Base-by-base conservation (phyloP, 2,797 vertebrate genomes). In the Malurus leucopterus region DNA sequence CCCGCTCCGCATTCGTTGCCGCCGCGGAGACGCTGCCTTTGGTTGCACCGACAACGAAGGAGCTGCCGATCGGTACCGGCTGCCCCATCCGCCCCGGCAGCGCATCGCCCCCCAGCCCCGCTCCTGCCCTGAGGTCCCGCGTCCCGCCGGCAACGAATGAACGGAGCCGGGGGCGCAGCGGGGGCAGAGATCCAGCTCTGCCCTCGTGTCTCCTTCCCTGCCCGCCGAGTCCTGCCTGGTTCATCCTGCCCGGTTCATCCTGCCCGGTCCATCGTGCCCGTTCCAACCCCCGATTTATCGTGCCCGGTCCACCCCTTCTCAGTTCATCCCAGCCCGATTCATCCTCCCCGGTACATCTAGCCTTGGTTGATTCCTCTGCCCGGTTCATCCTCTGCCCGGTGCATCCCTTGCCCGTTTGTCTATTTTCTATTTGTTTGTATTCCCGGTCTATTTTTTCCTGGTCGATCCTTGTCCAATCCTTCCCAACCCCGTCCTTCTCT, bases 1-100 rank as follows among this genome's bases (percentile, higher is more conserved):
- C 21, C 36, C 8, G 26, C 44, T 36, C 63, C 49, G 18, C 18
- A 77, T 84, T 90, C 90, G 90, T 85, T 90, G 81, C 9, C 12
- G 8, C 27, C 38, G 64, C 34, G 43, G 41, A 30, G 15, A 49
- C 21, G 13, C 49, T 65, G 54, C 40, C 27, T 9, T 40, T 50
- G 44, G 26, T 44, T 4, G 40, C 23, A 20, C 64, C 36, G 41
- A 54, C 6, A 86, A 91, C 86, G 92, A 86, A 64, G 11, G 36
- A 63, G 55, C 41, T 4, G 36, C 41, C 38, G 23, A 4, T 11
- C 1, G 57, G 74, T 4, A 18, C n/a, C 81, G 32, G 61, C 9
- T 21, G 17, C 22, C 5, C n/a, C 50, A 18, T 29, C 29, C 8
- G 6, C 7, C 13, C 15, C 6, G 41, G 29, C 22, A 5, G 14